These are phyloP conservation scores for Dendroctonus valens DNA, from an alignment of 1,140 invertebrate species.

Conservation along the genomic window DNA sequence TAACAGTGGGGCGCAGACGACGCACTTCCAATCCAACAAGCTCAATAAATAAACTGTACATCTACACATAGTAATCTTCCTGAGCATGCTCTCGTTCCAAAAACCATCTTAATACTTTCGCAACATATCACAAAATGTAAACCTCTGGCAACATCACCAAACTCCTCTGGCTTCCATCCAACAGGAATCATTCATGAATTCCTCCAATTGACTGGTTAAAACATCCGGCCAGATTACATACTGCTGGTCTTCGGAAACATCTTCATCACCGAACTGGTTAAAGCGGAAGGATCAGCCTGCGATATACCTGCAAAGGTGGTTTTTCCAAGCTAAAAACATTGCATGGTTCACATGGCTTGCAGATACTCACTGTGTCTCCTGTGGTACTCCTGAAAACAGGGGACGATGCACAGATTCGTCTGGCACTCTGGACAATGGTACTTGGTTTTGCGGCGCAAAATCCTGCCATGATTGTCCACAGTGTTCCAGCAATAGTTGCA, in stretches of 20 bases:
- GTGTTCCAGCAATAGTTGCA: constrained; percentile 89
- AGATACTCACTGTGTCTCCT: constrained; percentile 50
- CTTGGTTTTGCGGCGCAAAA: constrained; percentile 79
- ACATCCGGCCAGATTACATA: constrained; percentile 37
- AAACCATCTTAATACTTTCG: too few relatives aligned
- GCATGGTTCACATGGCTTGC: neutral
- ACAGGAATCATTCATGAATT: too few relatives aligned
- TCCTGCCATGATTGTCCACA: constrained; percentile 74
- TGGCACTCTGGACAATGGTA: constrained; percentile 86
- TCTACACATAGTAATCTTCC: too few relatives aligned
- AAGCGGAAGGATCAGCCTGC: constrained; percentile 41
- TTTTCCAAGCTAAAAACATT: neutral
- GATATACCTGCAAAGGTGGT: constrained; percentile 21
- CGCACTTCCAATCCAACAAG: too few relatives aligned
- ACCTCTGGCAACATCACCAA: too few relatives aligned
- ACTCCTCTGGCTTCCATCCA: too few relatives aligned
- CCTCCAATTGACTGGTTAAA: too few relatives aligned
- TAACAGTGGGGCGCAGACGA: too few relatives aligned
- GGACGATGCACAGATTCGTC: constrained; percentile 82
- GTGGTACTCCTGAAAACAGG: constrained; percentile 81
- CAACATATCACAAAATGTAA: too few relatives aligned
- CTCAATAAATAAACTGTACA: too few relatives aligned
- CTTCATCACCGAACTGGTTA: constrained; percentile 46
- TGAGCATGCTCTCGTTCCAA: too few relatives aligned
- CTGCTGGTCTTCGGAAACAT: constrained; percentile 53